Base-by-base conservation (phyloP, 2,113 vertebrate genomes). In the Anarhynchus alexandrinus region DNA sequence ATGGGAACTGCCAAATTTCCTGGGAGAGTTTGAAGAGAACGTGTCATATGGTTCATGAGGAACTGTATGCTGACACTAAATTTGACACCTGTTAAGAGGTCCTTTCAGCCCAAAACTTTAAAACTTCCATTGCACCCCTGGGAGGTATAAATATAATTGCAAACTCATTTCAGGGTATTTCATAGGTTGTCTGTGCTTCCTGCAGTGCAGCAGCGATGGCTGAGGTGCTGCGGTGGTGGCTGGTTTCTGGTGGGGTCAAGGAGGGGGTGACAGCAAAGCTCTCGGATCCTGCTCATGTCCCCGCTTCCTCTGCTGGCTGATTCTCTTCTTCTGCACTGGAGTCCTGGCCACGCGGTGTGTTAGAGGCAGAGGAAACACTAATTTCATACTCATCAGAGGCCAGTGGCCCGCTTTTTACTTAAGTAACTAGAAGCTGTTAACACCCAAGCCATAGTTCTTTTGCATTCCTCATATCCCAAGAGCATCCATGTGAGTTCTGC, bases 101-200 rank as follows among this genome's bases (percentile, higher is more conserved):
- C 83, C 95, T 94, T 90, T 89, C 72, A 92, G 36, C 77, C 38
- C 26, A 40, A 54, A 92, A 87, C 55, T 81, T 94, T 88, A 82
- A 73, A 94, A 94, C 49, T 61, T 94, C 66, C 52, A 74, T 36
- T 87, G 82, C 21, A 43, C 78, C 67, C 62, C 83, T 71, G 73
- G 71, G 76, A 92, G 62, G 67, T 80, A 91, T 71, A 93, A 94
- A 92, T 94, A 57, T 52, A 93, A 92, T 81, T 84, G 62, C 29
- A 69, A 20, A 25, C 1, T 3, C 62, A 81, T 92, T 86, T 81
- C 38, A 69, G 59, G 55, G 57, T 57, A 29, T 79, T 85, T 86
- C 40, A 27, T 30, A 70, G 81, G 58, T 61, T 76, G 27, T 69
- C 77, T 91, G 16, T 78, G 12, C 78, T 88, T 83, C 93, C 92